Base-by-base conservation (phyloP, 37 sponge, comb jelly and placozoan species). In the Halichondria panicea region DNA sequence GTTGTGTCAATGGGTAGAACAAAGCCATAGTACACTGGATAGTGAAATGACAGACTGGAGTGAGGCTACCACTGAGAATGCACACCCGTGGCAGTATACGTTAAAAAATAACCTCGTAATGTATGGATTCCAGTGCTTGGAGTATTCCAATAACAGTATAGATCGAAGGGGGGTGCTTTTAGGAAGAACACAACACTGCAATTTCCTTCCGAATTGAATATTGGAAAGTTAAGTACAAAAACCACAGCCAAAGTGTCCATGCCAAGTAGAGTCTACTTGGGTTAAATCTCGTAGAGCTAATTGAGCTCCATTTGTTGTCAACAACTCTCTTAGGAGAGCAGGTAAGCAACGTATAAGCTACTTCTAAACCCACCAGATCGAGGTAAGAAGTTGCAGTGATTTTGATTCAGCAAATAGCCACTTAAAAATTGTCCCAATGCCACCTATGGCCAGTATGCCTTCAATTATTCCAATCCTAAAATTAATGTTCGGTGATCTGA, bases 401-500 rank as follows among this genome's bases (percentile, higher is more conserved):
- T 81, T 8, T 39, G 22, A 1, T 76, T 0, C 27, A 84, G 15
- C 86, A 81, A 85, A 3, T 38, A 53, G 2, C 81, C 85, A 39
- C 74, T 75, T 3, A 68, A 4, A 0, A 43, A 32, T 22, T 37
- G 25, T 38, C 91, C 67, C n/a, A 61, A 4, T 5, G 66, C n/a
- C 65, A 39, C 72, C 72, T 18, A 80, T 21, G 44, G 78, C 63
- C 19, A 84, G 11, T n/a, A 70, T 33, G 0, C 61, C 50, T 57
- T 74, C 71, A 25, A 74, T 27, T 11, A 74, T 43, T 0, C 85
- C 91, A 5, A 90, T 66, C 33, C 91, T 66, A 3, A 81, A 39
- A 1, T 72, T 76, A 9, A 83, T 38, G 22, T 50, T 79, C 30
- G 42, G 52, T 37, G 91, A 80, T 38, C 81, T 84, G 43, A 90